Evolutionary conservation across 2,113 vertebrate species (phyloP).

Genomic region (Glareola pratincola): DNA sequence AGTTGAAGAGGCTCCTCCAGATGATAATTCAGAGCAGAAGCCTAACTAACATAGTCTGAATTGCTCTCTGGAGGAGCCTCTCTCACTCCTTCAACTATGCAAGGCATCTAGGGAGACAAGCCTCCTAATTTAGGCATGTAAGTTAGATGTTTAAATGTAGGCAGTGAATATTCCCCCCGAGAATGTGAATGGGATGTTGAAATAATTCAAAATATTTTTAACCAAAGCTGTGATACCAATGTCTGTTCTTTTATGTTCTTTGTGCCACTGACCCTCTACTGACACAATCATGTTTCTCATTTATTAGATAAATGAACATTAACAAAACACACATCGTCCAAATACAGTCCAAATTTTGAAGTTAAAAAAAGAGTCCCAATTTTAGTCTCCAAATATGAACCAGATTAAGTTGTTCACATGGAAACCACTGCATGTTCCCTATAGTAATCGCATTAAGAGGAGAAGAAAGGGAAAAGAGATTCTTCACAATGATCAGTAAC

Average conservation of each 20-base stretch:
- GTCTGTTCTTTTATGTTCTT: background rate
- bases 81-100: slow-evolving; percentile 31
- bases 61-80: slow-evolving; percentile 45
- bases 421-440: slow-evolving; percentile 25
- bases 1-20: slow-evolving; percentile 39
- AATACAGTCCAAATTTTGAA: background rate
- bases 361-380: background rate
- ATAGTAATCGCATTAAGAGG: background rate
- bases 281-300: slow-evolving; percentile 17
- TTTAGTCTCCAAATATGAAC: background rate
- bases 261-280: background rate
- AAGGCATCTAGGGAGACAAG: slow-evolving; percentile 36
- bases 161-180: background rate
- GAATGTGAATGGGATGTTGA: slow-evolving; percentile 17
- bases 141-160: background rate
- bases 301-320: slow-evolving; percentile 29
- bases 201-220: slow-evolving; percentile 30
- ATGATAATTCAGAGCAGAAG: slow-evolving; percentile 52
- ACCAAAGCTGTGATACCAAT: background rate
- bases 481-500: background rate
- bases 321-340: background rate
- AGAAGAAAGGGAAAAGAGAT: background rate
- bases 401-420: slow-evolving; percentile 40
- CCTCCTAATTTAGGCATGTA: slow-evolving; percentile 35
- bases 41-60: slow-evolving; percentile 33